Evolutionary conservation across 2,888 invertebrate genomes (phyloP).

Genomic region (Notodonta dromedarius): DNA sequence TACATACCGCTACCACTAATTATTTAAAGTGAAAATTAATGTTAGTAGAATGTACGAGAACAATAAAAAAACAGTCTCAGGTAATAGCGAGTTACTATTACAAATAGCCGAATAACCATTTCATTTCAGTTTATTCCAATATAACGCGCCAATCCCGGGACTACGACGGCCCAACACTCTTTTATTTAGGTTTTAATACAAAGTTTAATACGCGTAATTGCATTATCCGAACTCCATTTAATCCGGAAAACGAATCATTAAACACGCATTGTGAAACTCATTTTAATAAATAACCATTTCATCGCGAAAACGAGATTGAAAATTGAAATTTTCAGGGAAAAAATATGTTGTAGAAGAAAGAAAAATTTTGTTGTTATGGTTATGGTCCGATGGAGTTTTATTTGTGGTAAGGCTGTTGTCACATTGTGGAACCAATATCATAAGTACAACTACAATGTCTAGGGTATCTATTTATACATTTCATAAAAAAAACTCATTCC

Average conservation of each 20-base stretch:
- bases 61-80: too few species aligned
- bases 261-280: conserved; percentile 11
- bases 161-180: conserved; percentile 4
- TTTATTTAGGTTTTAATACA: conserved; percentile 38
- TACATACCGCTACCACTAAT: too few species aligned
- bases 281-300: conserved; percentile 9
- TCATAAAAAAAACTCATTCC: too few species aligned
- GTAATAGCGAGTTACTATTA: too few species aligned
- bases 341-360: background rate
- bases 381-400: background rate
- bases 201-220: conserved; percentile 43
- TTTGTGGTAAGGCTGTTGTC: background rate
- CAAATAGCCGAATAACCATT: too few species aligned
- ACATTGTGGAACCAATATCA: too few species aligned
- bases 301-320: conserved; percentile 5
- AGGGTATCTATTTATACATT: too few species aligned
- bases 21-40: too few species aligned
- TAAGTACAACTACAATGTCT: too few species aligned
- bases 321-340: conserved; percentile 7
- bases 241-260: conserved; percentile 17
- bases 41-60: too few species aligned
- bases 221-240: conserved; percentile 42
- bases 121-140: background rate
- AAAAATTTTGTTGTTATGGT: background rate
- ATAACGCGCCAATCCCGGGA: background rate